A percentile compares a stretch with the other conserved stretches of the same genome.
phyloP scores from a whole-genome alignment of 2,797 vertebrate species.

The Cichlasoma orientale region DNA sequence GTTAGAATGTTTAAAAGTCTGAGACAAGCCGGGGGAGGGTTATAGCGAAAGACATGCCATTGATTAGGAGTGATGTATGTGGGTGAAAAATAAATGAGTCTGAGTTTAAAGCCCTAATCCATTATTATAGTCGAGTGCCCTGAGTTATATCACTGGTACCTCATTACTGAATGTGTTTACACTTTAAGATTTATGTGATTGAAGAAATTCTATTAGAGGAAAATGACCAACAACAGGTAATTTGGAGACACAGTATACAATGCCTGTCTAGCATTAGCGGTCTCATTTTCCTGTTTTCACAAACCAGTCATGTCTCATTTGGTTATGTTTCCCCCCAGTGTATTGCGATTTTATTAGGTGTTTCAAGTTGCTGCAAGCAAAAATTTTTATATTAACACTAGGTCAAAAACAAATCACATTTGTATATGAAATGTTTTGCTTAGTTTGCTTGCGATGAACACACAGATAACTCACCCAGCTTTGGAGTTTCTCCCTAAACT shows the following conservation, averaged over 20 bases:
- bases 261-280: not conserved
- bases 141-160: slow-evolving; percentile 46
- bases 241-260: not conserved
- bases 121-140: slow-evolving; percentile 44
- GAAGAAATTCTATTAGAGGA: slow-evolving; percentile 12
- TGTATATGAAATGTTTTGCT: not conserved
- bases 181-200: slow-evolving; percentile 55
- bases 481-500: not conserved
- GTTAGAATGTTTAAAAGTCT: slow-evolving; percentile 41
- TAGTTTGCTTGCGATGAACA: not conserved
- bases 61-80: slow-evolving; percentile 63
- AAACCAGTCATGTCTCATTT: not conserved
- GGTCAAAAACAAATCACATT: not conserved
- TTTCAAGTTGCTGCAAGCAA: not conserved
- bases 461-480: accelerated
- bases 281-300: not conserved
- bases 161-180: slow-evolving; percentile 57
- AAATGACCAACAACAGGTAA: slow-evolving; percentile 25
- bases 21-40: slow-evolving; percentile 25
- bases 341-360: not conserved
- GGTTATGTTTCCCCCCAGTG: not conserved
- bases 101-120: slow-evolving; percentile 55
- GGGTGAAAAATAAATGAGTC: slow-evolving; percentile 54
- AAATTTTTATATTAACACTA: not conserved
- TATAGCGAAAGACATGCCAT: slow-evolving; percentile 31